Evolutionary conservation across 2,888 invertebrate species (phyloP), one percentile per base, ranked within the genome.

Genomic region (Pammene aurita): DNA sequence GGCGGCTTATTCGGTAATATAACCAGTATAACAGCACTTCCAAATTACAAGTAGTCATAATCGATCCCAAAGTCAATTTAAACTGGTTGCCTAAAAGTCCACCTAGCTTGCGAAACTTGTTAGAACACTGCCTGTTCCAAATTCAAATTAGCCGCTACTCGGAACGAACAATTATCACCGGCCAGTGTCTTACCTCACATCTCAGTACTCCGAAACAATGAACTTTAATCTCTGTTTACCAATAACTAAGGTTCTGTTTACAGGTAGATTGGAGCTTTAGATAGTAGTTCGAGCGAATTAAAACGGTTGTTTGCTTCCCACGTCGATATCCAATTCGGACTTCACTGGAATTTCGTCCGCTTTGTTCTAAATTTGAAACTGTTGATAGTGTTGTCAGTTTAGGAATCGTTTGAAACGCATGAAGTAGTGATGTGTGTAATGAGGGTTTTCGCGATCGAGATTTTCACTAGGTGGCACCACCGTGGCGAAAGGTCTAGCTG

Each of bases 141-240:
- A 69, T 69, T 69, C 69, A 69, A 69, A 69, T 65, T 64, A 69
- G 52, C 67, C 54, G n/a, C 64, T 65, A 65, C 65, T 65, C 54
- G 63, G 63, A 64, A 64, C 68, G 54, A 16, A 69, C 64, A 69
- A 69, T 68, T 68, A 68, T 68, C 68, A 64, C 64, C 54, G 69
- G 58, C 69, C 65, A 65, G 69, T 65, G 46, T 69, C 69, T 69
- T 69, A 69, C 65, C 52, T 62, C 62, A n/a, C 26, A 50, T 52
- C 41, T 52, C 38, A 13, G 10, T 41, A 18, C 52, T 14, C 18
- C n/a, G 50, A 11, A 34, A 52, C 41, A 34, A 50, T 52, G 18
- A 41, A 62, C n/a, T 41, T 18, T 7, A 1, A 52, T 50, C 50
- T 18, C n/a, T 18, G 38, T 62, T 9, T 7, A n/a, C 10, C 7